Percentiles rank a stretch among this genome's conserved stretches.
phyloP scores from a whole-genome alignment of 2,113 vertebrate species.

The Sceloporus undulatus region DNA sequence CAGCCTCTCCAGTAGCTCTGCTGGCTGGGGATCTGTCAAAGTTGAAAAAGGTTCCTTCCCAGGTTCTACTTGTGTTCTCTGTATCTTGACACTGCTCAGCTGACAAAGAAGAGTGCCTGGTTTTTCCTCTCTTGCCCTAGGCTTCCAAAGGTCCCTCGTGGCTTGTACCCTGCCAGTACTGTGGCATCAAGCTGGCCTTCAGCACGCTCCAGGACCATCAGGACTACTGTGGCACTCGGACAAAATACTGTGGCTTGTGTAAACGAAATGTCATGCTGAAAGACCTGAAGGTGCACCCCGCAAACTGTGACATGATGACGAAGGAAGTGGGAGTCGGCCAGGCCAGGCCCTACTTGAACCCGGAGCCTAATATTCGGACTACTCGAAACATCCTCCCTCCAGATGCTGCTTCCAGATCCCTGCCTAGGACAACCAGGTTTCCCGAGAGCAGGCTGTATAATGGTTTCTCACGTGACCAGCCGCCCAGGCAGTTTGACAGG shows the following conservation, averaged over 20 bases:
- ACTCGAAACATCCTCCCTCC: constrained; percentile 69
- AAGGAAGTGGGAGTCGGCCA: constrained; percentile 73
- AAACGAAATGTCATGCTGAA: constrained; percentile 87
- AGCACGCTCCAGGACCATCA: constrained; percentile 90
- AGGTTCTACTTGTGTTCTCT: too few species aligned
- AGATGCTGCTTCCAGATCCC: constrained; percentile 57
- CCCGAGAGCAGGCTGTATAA: constrained; percentile 57
- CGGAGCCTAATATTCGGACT: constrained; percentile 67
- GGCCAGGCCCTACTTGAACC: constrained; percentile 14
- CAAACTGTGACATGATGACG: constrained; percentile 79
- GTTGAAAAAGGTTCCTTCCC: too few species aligned
- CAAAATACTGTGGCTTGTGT: constrained; percentile 86
- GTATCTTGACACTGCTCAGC: too few species aligned
- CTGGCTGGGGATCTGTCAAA: too few species aligned
- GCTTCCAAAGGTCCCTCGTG: constrained; percentile 81
- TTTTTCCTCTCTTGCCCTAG: constrained; percentile 27
- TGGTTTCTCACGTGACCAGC: constrained; percentile 23
- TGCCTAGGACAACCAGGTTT: constrained; percentile 38
- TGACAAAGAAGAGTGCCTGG: neutral
- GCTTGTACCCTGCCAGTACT: constrained; percentile 88
- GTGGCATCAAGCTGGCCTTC: constrained; percentile 88
- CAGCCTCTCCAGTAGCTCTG: too few species aligned
- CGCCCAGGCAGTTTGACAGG: constrained; percentile 47
- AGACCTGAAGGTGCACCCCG: constrained; percentile 86
- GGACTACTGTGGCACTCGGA: constrained; percentile 92